These are phyloP conservation scores for Galaxias olidus DNA, from an alignment of 2,797 vertebrate genomes.

Conservation along the genomic window DNA sequence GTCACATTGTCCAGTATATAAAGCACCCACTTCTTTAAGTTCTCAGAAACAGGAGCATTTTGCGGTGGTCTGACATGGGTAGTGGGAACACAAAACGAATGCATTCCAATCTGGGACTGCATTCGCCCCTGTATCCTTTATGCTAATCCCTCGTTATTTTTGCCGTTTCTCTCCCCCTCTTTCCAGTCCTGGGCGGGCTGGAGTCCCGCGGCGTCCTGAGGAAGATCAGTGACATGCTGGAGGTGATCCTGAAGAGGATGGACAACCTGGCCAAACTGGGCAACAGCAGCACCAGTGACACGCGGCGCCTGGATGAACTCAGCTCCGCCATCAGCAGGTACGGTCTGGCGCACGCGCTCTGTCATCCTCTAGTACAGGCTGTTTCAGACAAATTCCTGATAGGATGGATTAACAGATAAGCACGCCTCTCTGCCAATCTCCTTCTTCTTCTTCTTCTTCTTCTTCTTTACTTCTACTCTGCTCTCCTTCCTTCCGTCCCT, in stretches of 20 bases:
- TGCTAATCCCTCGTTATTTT: background rate
- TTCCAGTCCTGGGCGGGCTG: conserved; percentile 82
- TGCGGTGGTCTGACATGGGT: no score
- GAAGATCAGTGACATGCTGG: conserved; percentile 93
- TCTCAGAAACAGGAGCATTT: no score
- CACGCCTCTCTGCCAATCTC: conserved; percentile 21
- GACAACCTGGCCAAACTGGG: conserved; percentile 87
- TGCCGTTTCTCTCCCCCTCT: conserved; percentile 10
- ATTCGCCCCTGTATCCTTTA: background rate
- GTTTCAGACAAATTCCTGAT: background rate
- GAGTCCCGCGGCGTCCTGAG: conserved; percentile 90
- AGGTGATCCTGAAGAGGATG: conserved; percentile 89
- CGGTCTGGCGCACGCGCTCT: background rate
- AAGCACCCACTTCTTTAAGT: no score
- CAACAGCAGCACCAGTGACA: conserved; percentile 82
- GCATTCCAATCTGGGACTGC: no score
- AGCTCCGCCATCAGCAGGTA: conserved; percentile 82
- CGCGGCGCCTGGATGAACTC: conserved; percentile 76
- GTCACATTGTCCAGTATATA: no score
- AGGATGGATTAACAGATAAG: background rate
- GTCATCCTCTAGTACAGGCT: background rate
- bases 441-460: conserved; percentile 5
- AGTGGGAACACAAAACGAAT: no score
- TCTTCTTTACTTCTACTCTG: conserved; percentile 29
- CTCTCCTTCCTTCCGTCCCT: background rate